Evolutionary conservation across 1,140 invertebrate species (phyloP).

Genomic region (Halesus radiatus): DNA sequence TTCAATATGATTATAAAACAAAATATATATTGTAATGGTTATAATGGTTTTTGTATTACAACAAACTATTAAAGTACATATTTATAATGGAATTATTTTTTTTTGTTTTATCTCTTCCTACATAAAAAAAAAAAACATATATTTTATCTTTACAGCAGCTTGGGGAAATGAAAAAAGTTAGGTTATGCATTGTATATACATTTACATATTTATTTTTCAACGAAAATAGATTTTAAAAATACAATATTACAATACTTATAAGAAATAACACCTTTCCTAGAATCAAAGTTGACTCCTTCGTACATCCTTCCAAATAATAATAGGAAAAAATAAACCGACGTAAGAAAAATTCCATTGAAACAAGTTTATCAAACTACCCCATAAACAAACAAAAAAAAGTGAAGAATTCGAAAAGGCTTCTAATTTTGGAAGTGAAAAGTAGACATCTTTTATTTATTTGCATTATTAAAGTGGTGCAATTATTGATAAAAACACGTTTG

Average conservation of each 20-base stretch:
- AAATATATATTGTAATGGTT: background rate
- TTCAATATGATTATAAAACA: background rate
- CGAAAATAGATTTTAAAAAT: conserved; percentile 34
- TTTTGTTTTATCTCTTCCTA: background rate
- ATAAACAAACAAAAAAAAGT: no score
- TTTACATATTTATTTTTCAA: conserved; percentile 28
- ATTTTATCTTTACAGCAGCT: background rate
- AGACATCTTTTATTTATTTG: no score
- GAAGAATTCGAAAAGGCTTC: no score
- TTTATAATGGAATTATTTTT: no score
- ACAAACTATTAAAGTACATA: no score
- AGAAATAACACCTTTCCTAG: conserved; percentile 14
- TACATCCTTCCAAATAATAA: background rate
- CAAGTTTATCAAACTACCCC: no score
- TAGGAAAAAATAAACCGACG: no score
- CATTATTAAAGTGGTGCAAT: no score
- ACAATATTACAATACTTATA: conserved; percentile 14
- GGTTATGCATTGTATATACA: conserved; percentile 6
- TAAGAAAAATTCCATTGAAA: no score
- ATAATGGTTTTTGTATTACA: background rate
- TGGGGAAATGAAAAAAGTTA: background rate
- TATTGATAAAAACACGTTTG: no score
- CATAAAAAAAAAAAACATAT: no score
- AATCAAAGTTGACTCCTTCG: background rate
- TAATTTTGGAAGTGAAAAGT: no score